Conservation (phyloP, 1,140 invertebrate species). For the Leptestheria dahalacensis region DNA sequence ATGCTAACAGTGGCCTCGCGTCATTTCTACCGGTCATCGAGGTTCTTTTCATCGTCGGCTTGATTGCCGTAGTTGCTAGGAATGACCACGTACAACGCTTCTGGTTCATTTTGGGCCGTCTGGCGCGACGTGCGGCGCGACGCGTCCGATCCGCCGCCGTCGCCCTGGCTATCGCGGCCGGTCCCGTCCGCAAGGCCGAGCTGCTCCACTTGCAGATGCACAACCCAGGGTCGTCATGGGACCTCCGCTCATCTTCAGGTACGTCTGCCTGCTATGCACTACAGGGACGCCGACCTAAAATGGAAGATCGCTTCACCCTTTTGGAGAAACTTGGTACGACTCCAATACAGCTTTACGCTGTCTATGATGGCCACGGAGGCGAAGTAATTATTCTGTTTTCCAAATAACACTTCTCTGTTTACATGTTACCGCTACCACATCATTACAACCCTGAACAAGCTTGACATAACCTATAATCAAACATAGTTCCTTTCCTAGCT, state of each 20-base stretch:
- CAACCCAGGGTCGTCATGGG: slow-evolving; percentile 6
- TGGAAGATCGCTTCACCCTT: slow-evolving; percentile 84
- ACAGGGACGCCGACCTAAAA: slow-evolving; percentile 68
- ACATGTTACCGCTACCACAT: too few species aligned
- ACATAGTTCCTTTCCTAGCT: too few species aligned
- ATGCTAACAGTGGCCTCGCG: neutral
- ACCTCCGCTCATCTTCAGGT: neutral
- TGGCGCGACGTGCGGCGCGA: neutral
- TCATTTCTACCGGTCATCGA: neutral
- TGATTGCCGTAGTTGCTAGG: neutral
- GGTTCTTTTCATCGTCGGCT: neutral
- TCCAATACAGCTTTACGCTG: slow-evolving; percentile 68
- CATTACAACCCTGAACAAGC: too few species aligned
- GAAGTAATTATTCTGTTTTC: slow-evolving; percentile 38
- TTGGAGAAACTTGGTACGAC: slow-evolving; percentile 50
- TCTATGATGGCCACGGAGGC: slow-evolving; percentile 90
- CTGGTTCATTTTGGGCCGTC: neutral
- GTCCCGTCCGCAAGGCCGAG: slow-evolving; percentile 7
- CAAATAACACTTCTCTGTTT: neutral
- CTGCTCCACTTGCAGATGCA: slow-evolving; percentile 1
- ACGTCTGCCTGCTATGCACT: slow-evolving; percentile 64
- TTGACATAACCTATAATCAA: too few species aligned
- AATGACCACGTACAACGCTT: slow-evolving; percentile 1
- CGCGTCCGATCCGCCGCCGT: neutral
- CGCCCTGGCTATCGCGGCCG: neutral